Percentiles rank a stretch among this genome's conserved stretches.
These are phyloP conservation scores for Nycticebus coucang DNA, from an alignment of 2,113 vertebrate species.

Conservation along the genomic window DNA sequence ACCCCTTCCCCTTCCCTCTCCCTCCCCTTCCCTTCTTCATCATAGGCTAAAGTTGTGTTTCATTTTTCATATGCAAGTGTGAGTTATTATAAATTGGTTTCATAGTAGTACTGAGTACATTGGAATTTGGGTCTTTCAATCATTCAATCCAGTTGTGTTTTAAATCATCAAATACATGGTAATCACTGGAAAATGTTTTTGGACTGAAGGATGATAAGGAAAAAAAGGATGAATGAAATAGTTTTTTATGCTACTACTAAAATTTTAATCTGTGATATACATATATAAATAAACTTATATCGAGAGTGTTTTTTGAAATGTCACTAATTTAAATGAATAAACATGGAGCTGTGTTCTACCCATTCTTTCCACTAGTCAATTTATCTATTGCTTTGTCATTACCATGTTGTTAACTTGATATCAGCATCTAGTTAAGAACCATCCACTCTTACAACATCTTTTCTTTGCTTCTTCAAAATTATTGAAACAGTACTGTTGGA, in stretches of 20 bases:
- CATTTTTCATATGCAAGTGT: too few species aligned
- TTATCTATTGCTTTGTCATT: neutral
- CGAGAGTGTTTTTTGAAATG: neutral
- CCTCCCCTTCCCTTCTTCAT: too few species aligned
- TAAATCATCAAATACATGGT: neutral
- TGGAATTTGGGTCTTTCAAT: neutral
- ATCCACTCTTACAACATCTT: neutral
- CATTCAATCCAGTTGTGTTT: neutral
- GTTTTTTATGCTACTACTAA: neutral
- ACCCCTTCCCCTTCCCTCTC: too few species aligned
- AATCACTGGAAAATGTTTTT: neutral
- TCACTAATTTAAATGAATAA: neutral
- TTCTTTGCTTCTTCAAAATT: neutral
- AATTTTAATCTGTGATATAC: neutral
- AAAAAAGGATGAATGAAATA: neutral
- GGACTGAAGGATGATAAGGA: too few species aligned
- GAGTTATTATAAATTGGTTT: too few species aligned
- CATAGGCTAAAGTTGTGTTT: too few species aligned
- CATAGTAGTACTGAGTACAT: too few species aligned
- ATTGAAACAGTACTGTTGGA: neutral
- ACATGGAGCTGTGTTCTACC: accelerated
- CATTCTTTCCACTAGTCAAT: neutral
- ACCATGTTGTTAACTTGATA: neutral
- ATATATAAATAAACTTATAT: neutral
- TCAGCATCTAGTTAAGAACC: neutral